These are phyloP conservation scores for Stegodyphus mimosarum DNA, from an alignment of 1,140 invertebrate species.

Conservation along the genomic window DNA sequence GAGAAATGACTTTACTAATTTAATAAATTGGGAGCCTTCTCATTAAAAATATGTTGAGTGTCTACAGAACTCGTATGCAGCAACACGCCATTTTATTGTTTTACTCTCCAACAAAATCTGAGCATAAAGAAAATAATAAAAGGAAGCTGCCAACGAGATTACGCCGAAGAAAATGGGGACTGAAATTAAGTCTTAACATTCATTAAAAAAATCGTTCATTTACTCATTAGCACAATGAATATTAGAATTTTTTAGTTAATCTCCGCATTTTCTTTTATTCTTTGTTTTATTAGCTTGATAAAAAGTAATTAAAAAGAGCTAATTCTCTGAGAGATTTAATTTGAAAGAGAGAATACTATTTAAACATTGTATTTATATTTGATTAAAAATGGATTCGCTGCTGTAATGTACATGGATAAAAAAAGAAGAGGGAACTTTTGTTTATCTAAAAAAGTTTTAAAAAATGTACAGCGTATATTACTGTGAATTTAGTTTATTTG, in stretches of 20 bases:
- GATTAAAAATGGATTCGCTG: slow-evolving; percentile 34
- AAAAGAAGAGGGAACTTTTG: background rate
- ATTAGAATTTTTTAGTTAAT: background rate
- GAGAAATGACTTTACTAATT: no score
- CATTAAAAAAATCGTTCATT: slow-evolving; percentile 11
- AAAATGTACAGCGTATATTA: no score
- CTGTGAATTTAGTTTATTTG: no score
- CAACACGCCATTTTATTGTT: no score
- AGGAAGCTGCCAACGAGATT: no score
- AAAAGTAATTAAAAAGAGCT: slow-evolving; percentile 23
- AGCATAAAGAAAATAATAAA: no score
- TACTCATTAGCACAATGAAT: slow-evolving; percentile 2
- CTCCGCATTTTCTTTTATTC: background rate
- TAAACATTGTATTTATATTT: slow-evolving; percentile 29
- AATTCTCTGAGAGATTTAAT: background rate
- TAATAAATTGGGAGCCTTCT: no score
- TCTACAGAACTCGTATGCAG: no score
- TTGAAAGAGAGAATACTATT: slow-evolving; percentile 1
- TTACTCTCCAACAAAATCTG: no score
- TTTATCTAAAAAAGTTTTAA: background rate
- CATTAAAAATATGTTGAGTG: no score
- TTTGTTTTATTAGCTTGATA: slow-evolving; percentile 23
- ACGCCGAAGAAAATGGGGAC: background rate
- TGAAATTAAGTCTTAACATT: slow-evolving; percentile 14
- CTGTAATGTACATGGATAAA: background rate